Evolutionary conservation across 2,113 vertebrate species (phyloP).

Genomic region (Pandion haliaetus): DNA sequence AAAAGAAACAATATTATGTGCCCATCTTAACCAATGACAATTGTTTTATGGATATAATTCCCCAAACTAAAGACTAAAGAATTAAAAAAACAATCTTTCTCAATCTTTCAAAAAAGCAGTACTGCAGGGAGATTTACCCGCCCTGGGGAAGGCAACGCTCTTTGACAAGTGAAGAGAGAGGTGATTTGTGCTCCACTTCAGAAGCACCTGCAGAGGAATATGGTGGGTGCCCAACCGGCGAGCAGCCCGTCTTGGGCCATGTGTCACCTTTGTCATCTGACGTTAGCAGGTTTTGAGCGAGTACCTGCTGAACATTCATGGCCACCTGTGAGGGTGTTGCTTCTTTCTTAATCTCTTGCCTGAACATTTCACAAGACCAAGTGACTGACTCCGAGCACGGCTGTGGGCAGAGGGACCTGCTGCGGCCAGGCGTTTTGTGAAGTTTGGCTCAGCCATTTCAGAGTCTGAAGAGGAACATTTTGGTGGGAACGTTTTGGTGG

Average conservation of each 20-base stretch:
- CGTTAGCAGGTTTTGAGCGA: neutral
- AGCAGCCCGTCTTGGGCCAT: neutral
- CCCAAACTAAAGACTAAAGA: neutral
- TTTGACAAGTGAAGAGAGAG: too few species aligned
- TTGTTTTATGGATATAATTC: neutral
- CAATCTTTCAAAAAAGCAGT: neutral
- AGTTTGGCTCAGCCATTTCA: too few species aligned
- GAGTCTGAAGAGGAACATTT: too few species aligned
- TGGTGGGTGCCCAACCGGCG: rapidly evolving
- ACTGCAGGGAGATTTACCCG: neutral
- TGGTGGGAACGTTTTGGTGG: too few species aligned
- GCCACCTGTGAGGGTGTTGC: too few species aligned
- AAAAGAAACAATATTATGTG: neutral
- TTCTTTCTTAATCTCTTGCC: too few species aligned
- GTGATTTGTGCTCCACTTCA: neutral
- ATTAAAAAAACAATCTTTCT: neutral
- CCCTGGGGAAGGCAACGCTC: too few species aligned
- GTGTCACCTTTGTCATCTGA: too few species aligned
- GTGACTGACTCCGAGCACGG: too few species aligned
- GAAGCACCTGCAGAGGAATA: neutral
- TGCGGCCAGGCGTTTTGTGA: too few species aligned
- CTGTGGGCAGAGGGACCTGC: too few species aligned
- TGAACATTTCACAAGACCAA: too few species aligned
- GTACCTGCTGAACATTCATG: neutral
- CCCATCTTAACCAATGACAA: neutral